Percentiles rank a stretch among this genome's conserved stretches.
Evolutionary conservation across 2,113 vertebrate species (phyloP).

Genomic region (Peromyscus californicus): DNA sequence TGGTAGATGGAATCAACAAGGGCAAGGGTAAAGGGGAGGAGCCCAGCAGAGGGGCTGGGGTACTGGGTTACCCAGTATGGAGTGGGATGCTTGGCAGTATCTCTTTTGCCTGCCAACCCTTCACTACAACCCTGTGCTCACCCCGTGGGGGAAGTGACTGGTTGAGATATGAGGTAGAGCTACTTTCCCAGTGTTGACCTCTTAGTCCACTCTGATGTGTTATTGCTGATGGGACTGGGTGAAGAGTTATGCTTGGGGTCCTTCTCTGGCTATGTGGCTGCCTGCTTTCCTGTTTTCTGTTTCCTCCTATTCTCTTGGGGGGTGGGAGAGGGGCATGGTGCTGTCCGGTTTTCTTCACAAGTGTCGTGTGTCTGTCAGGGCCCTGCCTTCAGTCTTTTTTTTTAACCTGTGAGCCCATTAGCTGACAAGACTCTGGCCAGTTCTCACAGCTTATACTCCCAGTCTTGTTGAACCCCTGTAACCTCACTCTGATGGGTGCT

Average conservation of each 20-base stretch:
- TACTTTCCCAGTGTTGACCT: neutral
- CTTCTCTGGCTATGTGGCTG: too few species aligned
- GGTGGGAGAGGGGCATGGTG: too few species aligned
- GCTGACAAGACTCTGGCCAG: neutral
- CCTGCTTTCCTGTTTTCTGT: too few species aligned
- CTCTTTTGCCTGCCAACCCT: neutral
- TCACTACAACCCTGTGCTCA: neutral
- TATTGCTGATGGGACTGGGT: accelerated
- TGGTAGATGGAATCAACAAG: neutral
- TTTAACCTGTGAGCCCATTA: neutral
- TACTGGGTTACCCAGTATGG: neutral
- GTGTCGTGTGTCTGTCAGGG: neutral
- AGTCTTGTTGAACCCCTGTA: too few species aligned
- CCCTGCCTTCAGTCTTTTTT: neutral
- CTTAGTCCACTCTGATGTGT: too few species aligned
- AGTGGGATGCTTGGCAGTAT: too few species aligned
- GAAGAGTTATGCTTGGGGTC: accelerated
- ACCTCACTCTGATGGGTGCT: neutral
- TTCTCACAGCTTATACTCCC: neutral
- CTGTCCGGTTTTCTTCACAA: neutral
- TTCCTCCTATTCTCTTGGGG: neutral
- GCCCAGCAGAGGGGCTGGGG: too few species aligned
- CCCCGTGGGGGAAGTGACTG: neutral
- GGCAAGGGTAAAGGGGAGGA: neutral
- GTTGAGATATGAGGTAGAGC: neutral